Percentiles rank a stretch among this genome's conserved stretches.
Conservation (phyloP, 2,113 vertebrate species). For the Zosterops lateralis region DNA sequence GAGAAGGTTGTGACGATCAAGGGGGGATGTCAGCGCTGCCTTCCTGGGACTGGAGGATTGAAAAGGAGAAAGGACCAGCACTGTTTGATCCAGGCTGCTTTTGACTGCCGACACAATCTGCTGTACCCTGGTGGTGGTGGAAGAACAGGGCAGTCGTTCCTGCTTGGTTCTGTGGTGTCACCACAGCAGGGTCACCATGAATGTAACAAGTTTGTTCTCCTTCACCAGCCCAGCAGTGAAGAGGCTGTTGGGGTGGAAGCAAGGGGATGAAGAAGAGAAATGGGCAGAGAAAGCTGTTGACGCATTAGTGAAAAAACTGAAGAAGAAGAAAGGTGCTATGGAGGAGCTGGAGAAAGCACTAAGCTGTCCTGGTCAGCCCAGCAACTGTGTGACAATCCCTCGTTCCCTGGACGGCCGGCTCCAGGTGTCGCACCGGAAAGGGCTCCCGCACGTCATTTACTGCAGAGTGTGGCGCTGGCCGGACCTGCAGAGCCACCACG, state of each 20-base stretch:
- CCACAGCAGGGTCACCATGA: conserved; percentile 75
- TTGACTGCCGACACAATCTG: background rate
- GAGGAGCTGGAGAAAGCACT: conserved; percentile 93
- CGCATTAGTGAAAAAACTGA: conserved; percentile 94
- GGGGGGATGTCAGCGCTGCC: conserved; percentile 34
- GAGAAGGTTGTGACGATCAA: background rate
- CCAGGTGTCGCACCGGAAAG: conserved; percentile 94
- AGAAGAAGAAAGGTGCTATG: conserved; percentile 99
- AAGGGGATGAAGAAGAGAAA: conserved; percentile 97
- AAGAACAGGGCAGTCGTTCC: background rate
- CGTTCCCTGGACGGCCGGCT: conserved; percentile 92
- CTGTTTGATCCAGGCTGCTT: background rate
- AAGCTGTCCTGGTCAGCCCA: conserved; percentile 93
- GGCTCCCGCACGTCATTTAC: conserved; percentile 93
- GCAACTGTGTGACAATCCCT: conserved; percentile 95
- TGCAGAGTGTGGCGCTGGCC: conserved; percentile 98
- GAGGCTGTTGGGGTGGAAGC: conserved; percentile 94
- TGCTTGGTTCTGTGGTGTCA: background rate
- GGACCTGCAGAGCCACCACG: conserved; percentile 94
- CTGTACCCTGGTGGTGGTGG: background rate
- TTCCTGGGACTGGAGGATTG: background rate
- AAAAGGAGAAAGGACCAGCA: background rate
- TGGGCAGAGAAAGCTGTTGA: conserved; percentile 98
- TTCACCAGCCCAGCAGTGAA: conserved; percentile 98
- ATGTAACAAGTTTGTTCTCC: conserved; percentile 96